Percentiles rank a stretch among this genome's conserved stretches.
phyloP scores from a whole-genome alignment of 2,113 vertebrate genomes.

The Cheirogaleus medius region DNA sequence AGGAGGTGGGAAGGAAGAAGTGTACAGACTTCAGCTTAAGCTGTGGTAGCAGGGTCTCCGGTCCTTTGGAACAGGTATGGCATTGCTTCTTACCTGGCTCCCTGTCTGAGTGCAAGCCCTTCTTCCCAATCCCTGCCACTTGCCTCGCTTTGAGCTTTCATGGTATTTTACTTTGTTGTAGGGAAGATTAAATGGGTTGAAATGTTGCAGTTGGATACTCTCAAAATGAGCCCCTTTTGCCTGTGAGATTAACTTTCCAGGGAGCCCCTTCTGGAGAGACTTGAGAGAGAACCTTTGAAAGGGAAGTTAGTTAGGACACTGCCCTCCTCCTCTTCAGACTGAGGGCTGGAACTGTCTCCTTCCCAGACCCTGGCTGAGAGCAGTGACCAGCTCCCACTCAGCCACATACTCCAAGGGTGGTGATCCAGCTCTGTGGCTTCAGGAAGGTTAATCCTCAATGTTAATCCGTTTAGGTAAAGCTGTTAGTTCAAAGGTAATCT shows the following conservation, averaged over 20 bases:
- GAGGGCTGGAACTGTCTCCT: background rate
- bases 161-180: background rate
- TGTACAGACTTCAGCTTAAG: background rate
- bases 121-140: background rate
- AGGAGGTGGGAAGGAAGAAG: too few species aligned
- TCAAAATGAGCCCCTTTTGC: background rate
- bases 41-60: background rate
- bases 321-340: background rate
- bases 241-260: background rate
- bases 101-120: accelerated
- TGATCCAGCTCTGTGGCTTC: background rate
- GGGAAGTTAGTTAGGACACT: background rate
- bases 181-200: background rate
- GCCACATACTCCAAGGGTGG: background rate
- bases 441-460: background rate
- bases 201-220: too few species aligned
- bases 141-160: background rate
- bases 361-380: background rate
- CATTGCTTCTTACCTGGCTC: background rate
- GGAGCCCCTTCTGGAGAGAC: background rate
- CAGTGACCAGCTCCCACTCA: too few species aligned
- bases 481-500: conserved; percentile 31
- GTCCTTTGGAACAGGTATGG: background rate
- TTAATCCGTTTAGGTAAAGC: conserved; percentile 8
- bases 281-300: background rate